Conservation (phyloP, 37 sponge, comb jelly and placozoan species). For the Cladorhizidae sp. region DNA sequence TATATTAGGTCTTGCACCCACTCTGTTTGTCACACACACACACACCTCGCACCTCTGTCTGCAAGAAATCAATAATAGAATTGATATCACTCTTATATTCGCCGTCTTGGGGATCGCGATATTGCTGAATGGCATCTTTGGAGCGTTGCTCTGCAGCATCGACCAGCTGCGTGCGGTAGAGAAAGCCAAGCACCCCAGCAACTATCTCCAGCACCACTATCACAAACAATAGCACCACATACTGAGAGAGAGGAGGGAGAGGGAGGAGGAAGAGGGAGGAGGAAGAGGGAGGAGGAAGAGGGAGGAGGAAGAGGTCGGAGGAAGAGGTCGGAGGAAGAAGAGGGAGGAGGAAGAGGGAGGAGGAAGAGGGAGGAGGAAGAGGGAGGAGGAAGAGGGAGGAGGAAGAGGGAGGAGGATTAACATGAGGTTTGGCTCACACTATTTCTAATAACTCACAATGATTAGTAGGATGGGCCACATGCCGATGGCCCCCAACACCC, state of each 20-base stretch:
- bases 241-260: conserved; percentile 34
- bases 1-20: no score
- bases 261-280: background rate
- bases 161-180: conserved; percentile 18
- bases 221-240: conserved; percentile 31
- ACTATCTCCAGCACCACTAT: conserved; percentile 59
- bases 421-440: no score
- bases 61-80: background rate
- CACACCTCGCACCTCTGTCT: background rate
- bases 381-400: background rate
- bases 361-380: background rate
- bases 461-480: conserved; percentile 13
- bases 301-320: background rate
- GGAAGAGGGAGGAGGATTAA: background rate
- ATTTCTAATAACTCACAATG: no score
- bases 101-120: background rate
- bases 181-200: conserved; percentile 65
- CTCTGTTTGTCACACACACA: no score
- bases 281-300: background rate
- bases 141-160: background rate
- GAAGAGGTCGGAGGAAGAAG: background rate
- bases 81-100: conserved; percentile 4
- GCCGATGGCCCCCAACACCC: conserved; percentile 30
- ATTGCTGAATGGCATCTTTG: background rate
- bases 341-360: background rate